phyloP scores from a whole-genome alignment of 1,140 invertebrate species.

The Atta cephalotes region DNA sequence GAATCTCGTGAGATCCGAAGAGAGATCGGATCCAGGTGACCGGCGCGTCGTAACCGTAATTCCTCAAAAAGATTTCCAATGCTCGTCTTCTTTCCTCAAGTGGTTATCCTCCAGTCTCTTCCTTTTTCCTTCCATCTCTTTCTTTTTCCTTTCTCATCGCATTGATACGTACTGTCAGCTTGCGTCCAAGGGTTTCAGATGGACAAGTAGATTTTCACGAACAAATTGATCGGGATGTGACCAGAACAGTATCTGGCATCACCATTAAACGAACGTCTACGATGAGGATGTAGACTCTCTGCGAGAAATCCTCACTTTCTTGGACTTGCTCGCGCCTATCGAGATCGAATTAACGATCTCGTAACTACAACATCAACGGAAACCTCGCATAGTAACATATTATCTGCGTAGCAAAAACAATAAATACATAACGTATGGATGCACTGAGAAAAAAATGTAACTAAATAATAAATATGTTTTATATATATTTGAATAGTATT shows the following conservation, averaged over 20 bases:
- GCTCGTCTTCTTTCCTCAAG: slow-evolving; percentile 16
- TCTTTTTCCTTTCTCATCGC: slow-evolving; percentile 14
- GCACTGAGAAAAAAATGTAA: no score
- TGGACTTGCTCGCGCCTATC: slow-evolving; percentile 17
- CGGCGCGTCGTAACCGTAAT: slow-evolving; percentile 50
- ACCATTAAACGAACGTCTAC: slow-evolving; percentile 19
- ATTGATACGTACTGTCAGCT: slow-evolving; percentile 26
- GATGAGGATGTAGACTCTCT: not conserved
- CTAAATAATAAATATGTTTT: no score
- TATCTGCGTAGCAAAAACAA: not conserved
- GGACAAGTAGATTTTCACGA: slow-evolving; percentile 66
- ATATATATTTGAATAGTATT: no score
- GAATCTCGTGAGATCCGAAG: slow-evolving; percentile 30
- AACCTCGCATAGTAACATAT: not conserved
- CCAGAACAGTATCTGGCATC: slow-evolving; percentile 44
- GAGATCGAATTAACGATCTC: slow-evolving; percentile 41
- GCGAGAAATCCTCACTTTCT: slow-evolving; percentile 42
- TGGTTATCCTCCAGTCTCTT: not conserved
- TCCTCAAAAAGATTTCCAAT: slow-evolving; percentile 57
- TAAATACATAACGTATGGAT: not conserved
- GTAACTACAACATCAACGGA: not conserved
- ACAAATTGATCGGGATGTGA: slow-evolving; percentile 67
- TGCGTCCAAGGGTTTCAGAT: slow-evolving; percentile 42
- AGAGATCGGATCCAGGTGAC: slow-evolving; percentile 45
- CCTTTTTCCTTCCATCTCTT: not conserved